These are phyloP conservation scores for Hyla sarda DNA, from an alignment of 2,113 vertebrate species.

Conservation along the genomic window DNA sequence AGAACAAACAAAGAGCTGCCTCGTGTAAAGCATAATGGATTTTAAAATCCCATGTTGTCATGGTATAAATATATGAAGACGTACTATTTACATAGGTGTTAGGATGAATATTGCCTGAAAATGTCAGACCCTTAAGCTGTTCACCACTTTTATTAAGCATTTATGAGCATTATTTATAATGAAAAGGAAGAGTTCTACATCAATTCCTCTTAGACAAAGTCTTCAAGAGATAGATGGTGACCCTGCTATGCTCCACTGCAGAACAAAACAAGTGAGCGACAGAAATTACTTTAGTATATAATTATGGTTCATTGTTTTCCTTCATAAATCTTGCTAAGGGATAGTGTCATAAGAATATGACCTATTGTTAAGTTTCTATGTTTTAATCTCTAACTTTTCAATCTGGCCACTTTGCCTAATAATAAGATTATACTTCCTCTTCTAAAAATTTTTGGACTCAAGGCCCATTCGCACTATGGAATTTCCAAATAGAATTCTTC, in stretches of 20 bases:
- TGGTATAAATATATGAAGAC: background rate
- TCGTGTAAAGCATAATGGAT: background rate
- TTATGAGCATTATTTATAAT: background rate
- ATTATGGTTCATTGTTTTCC: background rate
- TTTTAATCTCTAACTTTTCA: too few relatives aligned
- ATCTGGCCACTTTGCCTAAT: too few relatives aligned
- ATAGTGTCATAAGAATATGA: background rate
- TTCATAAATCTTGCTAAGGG: background rate
- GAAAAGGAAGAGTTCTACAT: background rate
- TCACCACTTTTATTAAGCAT: background rate
- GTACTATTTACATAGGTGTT: background rate
- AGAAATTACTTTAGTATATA: constrained; percentile 12
- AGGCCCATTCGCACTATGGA: too few relatives aligned
- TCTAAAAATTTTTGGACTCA: too few relatives aligned
- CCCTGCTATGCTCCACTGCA: background rate
- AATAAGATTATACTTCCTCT: too few relatives aligned
- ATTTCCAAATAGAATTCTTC: too few relatives aligned
- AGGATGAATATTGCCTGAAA: background rate
- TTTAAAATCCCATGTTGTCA: background rate
- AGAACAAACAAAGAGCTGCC: background rate
- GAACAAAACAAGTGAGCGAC: background rate
- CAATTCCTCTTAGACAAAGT: background rate
- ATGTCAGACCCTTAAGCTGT: background rate
- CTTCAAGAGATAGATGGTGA: background rate
- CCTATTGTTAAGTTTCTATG: too few relatives aligned